Evolutionary conservation across 2,888 invertebrate species (phyloP), one percentile per base, ranked within the genome.

Genomic region (Hecatera dysodea): DNA sequence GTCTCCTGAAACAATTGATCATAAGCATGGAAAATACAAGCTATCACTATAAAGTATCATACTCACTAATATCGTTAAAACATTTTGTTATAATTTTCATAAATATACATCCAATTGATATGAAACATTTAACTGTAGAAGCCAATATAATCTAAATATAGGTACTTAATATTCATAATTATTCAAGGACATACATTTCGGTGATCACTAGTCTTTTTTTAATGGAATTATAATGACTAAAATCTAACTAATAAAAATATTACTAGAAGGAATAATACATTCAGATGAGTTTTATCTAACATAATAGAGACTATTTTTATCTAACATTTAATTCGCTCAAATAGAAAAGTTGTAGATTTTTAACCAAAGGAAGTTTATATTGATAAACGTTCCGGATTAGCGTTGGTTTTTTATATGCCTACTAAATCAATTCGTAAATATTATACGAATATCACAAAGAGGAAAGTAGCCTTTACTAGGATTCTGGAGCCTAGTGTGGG

Each of bases 51-150:
- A 39, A 65, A 63, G 33, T 27, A 68, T 46, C 12, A 17, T 68
- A 63, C 42, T 60, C 44, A 70, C 46, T 62, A 81, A 33, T 36
- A 42, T 63, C 4, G 29, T 61, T 39, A 56, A 55, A 61, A 48
- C 42, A 46, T 57, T 33, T 27, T 42, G n/a, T 42, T 27, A 50
- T 33, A 27, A 27, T 46, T 61, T 64, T 64, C 29, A 39, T 29
- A 59, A 48, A 78, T 59, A 60, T 82, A 62, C 57, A 70, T 82
- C 44, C 44, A 70, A 81, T 56, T 82, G 80, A 78, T 78, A 78
- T 78, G 83, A 82, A 67, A 62, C 53, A 65, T 69, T 60, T 46
- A 46, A 80, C 50, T 70, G 24, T 64, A 22, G 11, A 64, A 79
- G 56, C 44, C 33, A 72, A 56, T 82, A 44, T 39, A 62, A 36